Conservation (phyloP, 2,113 vertebrate species). For the Gulo gulo region DNA sequence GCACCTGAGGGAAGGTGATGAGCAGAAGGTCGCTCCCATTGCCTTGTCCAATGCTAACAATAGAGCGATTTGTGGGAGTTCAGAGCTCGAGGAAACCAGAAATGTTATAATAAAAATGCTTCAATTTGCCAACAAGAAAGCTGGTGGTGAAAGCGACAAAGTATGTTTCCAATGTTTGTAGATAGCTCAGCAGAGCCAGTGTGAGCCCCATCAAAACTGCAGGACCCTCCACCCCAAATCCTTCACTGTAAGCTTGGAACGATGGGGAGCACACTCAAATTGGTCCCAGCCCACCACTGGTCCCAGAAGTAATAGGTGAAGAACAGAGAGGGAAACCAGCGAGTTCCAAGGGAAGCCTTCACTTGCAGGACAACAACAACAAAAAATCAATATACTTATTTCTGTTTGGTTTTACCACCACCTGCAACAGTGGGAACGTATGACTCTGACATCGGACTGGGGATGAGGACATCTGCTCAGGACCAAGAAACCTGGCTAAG, state of each 20-base stretch:
- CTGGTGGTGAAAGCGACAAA: fast-evolving
- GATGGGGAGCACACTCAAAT: fast-evolving
- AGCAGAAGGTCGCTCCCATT: not conserved
- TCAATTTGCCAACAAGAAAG: fast-evolving
- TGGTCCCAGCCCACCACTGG: fast-evolving
- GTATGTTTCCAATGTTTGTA: too few species aligned
- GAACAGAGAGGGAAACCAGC: not conserved
- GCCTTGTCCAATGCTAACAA: too few species aligned
- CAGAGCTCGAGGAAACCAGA: not conserved
- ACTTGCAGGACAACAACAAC: fast-evolving
- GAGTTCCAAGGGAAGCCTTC: not conserved
- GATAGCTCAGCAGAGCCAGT: fast-evolving
- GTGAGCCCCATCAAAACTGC: fast-evolving
- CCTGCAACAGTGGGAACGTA: fast-evolving
- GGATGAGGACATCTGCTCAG: not conserved
- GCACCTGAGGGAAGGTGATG: too few species aligned
- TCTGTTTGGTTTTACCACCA: not conserved
- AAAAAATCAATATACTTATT: not conserved
- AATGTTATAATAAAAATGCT: not conserved
- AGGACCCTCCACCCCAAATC: not conserved
- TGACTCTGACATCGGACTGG: fast-evolving
- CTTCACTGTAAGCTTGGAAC: too few species aligned
- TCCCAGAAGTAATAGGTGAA: too few species aligned
- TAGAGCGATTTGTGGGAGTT: fast-evolving
- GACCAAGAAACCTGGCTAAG: too few species aligned